Evolutionary conservation across 2,888 invertebrate genomes (phyloP).

Genomic region (Apomyelois bistriatella): DNA sequence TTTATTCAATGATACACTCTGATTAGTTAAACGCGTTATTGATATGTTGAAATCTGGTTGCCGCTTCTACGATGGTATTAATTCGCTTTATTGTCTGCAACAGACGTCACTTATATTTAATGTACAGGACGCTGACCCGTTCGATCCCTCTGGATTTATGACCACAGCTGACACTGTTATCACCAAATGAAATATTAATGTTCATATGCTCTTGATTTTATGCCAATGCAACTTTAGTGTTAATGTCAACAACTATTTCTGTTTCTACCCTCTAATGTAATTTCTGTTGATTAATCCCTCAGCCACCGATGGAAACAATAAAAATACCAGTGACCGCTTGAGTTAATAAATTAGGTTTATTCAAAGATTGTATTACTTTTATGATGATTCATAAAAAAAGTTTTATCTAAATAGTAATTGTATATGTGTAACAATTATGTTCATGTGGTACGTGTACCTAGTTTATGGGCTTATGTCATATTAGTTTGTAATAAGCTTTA

Average conservation of each 20-base stretch:
- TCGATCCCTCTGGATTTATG: slow-evolving; percentile 52
- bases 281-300: too few relatives aligned
- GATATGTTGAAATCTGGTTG: slow-evolving; percentile 35
- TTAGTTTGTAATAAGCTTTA: too few relatives aligned
- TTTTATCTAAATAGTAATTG: too few relatives aligned
- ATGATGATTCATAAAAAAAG: too few relatives aligned
- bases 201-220: background rate
- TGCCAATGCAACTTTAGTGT: background rate
- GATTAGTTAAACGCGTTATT: slow-evolving; percentile 34
- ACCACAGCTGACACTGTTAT: slow-evolving; percentile 38
- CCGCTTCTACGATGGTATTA: slow-evolving; percentile 40
- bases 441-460: too few relatives aligned
- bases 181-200: slow-evolving; percentile 23
- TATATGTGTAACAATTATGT: too few relatives aligned
- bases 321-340: too few relatives aligned
- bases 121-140: slow-evolving; percentile 62
- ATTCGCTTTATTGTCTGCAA: slow-evolving; percentile 58
- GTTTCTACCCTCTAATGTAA: background rate
- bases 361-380: too few relatives aligned
- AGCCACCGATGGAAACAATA: too few relatives aligned
- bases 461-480: too few relatives aligned
- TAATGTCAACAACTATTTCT: too few relatives aligned
- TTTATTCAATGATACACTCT: slow-evolving; percentile 29
- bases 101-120: slow-evolving; percentile 52
- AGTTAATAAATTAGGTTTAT: too few relatives aligned